These are phyloP conservation scores for Neoarius graeffei DNA, from an alignment of 2,113 vertebrate species.

Conservation along the genomic window DNA sequence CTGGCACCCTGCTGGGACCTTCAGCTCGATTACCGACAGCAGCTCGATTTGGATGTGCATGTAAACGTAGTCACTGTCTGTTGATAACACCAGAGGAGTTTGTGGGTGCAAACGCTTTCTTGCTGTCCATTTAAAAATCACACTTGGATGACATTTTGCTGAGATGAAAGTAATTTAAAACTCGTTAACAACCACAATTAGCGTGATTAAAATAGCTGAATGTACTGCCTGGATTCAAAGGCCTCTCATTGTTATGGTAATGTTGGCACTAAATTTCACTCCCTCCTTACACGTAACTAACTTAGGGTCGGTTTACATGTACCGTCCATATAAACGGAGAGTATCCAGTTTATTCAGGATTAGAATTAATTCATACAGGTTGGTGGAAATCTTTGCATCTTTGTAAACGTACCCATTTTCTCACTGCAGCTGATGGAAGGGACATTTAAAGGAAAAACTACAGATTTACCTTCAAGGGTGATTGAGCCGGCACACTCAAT, in stretches of 20 bases:
- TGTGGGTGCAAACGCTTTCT: not conserved
- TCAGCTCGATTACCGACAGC: no score
- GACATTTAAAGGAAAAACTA: not conserved
- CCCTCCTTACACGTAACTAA: not conserved
- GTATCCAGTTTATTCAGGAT: not conserved
- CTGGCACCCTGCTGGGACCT: no score
- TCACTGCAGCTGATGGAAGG: not conserved
- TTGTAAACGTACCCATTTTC: not conserved
- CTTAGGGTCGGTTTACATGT: not conserved
- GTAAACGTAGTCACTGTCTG: no score
- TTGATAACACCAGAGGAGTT: not conserved
- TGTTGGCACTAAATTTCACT: not conserved
- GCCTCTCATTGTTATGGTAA: not conserved
- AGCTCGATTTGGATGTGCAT: no score
- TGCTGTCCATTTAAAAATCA: not conserved
- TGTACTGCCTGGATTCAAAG: not conserved
- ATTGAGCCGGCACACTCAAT: not conserved
- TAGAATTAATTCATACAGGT: no score
- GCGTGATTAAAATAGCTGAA: constrained; percentile 1
- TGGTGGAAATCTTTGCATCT: not conserved
- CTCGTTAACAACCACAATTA: not conserved
- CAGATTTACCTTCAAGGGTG: constrained; percentile 27
- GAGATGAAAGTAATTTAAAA: not conserved
- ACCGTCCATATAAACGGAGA: not conserved
- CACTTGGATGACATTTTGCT: not conserved